These are phyloP conservation scores for Mus pahari DNA, from an alignment of 2,113 vertebrate species.

Conservation along the genomic window DNA sequence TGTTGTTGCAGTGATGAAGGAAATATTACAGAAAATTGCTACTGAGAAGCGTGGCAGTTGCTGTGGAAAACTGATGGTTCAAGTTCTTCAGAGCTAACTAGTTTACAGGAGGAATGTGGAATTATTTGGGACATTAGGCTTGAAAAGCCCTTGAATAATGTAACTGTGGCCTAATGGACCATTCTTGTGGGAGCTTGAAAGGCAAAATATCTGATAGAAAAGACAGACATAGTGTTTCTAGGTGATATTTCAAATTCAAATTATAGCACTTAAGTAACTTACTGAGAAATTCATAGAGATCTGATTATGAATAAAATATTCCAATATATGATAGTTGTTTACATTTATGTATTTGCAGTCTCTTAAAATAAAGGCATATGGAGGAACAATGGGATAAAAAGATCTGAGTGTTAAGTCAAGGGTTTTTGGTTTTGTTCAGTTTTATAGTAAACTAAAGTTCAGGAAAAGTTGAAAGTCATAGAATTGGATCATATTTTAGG, in stretches of 20 bases:
- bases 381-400: background rate
- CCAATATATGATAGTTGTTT: background rate
- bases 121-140: background rate
- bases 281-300: background rate
- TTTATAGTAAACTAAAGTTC: background rate
- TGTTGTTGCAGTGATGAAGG: background rate
- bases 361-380: background rate
- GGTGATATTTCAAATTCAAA: background rate
- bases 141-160: background rate
- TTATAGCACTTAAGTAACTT: background rate
- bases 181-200: background rate
- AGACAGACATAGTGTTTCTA: background rate
- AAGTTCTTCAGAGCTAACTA: too few species aligned
- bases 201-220: background rate
- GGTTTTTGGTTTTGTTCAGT: too few species aligned
- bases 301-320: too few species aligned
- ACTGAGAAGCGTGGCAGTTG: background rate
- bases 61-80: background rate
- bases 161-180: background rate
- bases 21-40: background rate
- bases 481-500: background rate
- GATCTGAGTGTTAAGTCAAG: background rate
- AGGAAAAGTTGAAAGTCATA: background rate
- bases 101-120: background rate
- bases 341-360: background rate